Conservation (phyloP, 1,140 invertebrate species). For the Pomacea maculata region DNA sequence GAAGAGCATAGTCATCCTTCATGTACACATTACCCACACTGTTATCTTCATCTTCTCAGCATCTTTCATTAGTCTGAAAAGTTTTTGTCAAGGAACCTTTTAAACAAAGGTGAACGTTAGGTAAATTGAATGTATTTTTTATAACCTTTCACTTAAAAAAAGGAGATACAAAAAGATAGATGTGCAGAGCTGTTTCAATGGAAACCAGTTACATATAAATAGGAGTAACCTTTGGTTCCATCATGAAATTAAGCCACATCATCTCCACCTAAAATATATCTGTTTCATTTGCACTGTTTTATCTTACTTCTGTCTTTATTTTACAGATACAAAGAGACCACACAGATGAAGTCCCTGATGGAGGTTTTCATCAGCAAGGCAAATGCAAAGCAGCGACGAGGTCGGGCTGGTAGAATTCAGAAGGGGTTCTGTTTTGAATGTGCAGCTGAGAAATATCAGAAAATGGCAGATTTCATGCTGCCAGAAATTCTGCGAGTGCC, state of each 20-base stretch:
- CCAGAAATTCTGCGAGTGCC: conserved; percentile 60
- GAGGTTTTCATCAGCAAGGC: conserved; percentile 89
- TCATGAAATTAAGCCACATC: no score
- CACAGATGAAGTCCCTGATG: conserved; percentile 59
- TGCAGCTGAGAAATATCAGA: conserved; percentile 51
- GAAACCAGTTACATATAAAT: no score
- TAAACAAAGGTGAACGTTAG: no score
- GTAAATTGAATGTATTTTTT: no score
- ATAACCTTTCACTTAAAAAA: no score
- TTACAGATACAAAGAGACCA: conserved; percentile 57
- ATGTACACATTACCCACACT: not conserved
- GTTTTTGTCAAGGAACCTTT: no score
- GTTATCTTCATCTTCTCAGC: no score
- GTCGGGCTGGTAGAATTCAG: conserved; percentile 85
- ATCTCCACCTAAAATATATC: no score
- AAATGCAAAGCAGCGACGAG: conserved; percentile 89
- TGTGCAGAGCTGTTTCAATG: no score
- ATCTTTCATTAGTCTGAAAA: no score
- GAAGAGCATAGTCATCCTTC: not conserved
- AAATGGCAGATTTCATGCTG: conserved; percentile 46
- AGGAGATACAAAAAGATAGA: no score
- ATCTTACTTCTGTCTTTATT: not conserved
- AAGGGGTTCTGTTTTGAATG: conserved; percentile 82
- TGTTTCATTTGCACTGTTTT: not conserved
- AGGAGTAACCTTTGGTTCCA: no score